These are phyloP conservation scores for Atherinomorus stipes DNA, from an alignment of 2,113 vertebrate species.

Conservation along the genomic window DNA sequence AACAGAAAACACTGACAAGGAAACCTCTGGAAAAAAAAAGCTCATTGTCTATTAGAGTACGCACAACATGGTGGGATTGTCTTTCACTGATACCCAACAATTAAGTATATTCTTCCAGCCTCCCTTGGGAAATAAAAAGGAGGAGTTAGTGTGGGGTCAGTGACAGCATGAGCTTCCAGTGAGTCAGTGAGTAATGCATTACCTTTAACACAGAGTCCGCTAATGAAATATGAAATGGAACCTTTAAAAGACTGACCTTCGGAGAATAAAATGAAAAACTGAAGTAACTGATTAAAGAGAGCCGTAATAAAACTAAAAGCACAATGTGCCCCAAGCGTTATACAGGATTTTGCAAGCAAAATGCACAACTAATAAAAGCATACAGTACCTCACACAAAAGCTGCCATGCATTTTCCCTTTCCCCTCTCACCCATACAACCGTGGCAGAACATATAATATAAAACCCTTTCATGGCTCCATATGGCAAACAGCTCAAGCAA, in stretches of 20 bases:
- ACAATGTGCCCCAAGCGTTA: conserved; percentile 34
- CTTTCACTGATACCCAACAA: conserved; percentile 42
- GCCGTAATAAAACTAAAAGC: conserved; percentile 46
- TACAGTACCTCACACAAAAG: conserved; percentile 38
- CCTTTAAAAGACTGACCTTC: conserved; percentile 32
- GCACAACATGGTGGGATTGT: conserved; percentile 18
- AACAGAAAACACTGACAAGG: conserved; percentile 40
- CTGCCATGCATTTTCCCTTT: conserved; percentile 14
- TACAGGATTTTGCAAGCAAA: conserved; percentile 46
- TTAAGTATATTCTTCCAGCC: conserved; percentile 27
- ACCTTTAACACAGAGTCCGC: conserved; percentile 33
- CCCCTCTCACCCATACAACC: conserved; percentile 11
- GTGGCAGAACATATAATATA: conserved; percentile 43
- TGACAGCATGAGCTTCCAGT: conserved; percentile 29
- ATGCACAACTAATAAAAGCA: conserved; percentile 53
- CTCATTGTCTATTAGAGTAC: neutral
- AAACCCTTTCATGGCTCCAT: conserved; percentile 60
- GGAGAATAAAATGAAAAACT: neutral
- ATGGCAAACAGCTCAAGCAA: conserved; percentile 64
- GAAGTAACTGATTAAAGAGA: conserved; percentile 40
- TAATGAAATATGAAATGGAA: conserved; percentile 36
- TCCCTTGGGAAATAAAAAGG: conserved; percentile 38
- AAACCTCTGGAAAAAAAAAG: conserved; percentile 28
- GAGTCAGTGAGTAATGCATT: conserved; percentile 26
- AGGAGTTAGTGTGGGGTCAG: conserved; percentile 36